phyloP scores from a whole-genome alignment of 2,888 invertebrate genomes.

The Oasisia sp. region DNA sequence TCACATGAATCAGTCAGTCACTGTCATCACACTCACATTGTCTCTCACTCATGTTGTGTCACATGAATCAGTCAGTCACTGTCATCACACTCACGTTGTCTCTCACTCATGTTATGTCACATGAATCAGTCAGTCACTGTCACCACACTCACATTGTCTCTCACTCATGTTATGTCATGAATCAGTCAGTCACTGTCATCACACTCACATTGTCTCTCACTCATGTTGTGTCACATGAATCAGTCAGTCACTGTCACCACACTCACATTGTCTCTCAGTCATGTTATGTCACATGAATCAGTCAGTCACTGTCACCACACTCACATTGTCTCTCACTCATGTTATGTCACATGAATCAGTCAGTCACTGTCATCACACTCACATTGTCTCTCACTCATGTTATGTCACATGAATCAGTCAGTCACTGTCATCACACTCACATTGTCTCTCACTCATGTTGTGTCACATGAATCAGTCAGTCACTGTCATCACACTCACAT shows the following conservation, averaged over 20 bases:
- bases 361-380: background rate
- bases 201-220: background rate
- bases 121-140: too few relatives aligned
- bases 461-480: background rate
- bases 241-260: background rate
- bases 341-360: background rate
- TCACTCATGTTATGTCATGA: background rate
- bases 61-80: too few relatives aligned
- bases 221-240: background rate
- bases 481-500: background rate
- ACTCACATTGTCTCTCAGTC: background rate
- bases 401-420: background rate
- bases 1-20: background rate
- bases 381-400: background rate
- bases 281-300: background rate
- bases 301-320: background rate
- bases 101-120: background rate
- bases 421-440: background rate
- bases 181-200: too few relatives aligned
- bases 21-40: too few relatives aligned
- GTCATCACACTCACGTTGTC: background rate
- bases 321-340: background rate
- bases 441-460: background rate
- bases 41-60: too few relatives aligned
- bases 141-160: background rate